Evolutionary conservation across 2,888 invertebrate species (phyloP), one percentile per base, ranked within the genome.

Genomic region (Limnephilus marmoratus): DNA sequence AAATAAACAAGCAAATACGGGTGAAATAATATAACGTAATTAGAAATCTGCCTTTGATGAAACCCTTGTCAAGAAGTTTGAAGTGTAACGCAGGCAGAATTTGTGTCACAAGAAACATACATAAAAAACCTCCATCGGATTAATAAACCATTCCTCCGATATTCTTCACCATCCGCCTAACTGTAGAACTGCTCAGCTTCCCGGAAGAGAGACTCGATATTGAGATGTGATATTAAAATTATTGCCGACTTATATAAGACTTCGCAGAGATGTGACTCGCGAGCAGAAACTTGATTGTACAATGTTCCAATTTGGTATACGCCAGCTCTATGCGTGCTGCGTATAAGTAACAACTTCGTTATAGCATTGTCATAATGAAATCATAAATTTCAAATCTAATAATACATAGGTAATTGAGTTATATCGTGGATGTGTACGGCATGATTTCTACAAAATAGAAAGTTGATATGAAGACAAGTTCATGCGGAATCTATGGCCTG

Each of bases 141-240:
- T 34, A 83, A 34, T 83, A 15, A 83, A 83, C 37, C 9, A 34
- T 83, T 83, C 83, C 3, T 83, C 83, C 37, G 68, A n/a, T 68
- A 68, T 24, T 68, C 53, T 68, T 68, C 68, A n/a, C 24, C 2
- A 68, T 68, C 68, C n/a, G 68, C n/a, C 24, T 68, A 68, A 68
- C 68, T 68, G 68, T 68, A 68, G 68, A 37, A 83, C 83, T 83
- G 83, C n/a, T 37, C 83, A 83, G 83, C 83, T 15, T 83, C 83
- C 83, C 83, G 83, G 83, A 83, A 83, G 83, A 37, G 83, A 83
- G 83, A 34, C 83, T 83, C 83, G 83, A 41, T 37, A 83, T 83
- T 41, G 18, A 83, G 83, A 83, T 34, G 37, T 83, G 83, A 83
- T 83, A 83, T 83, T 83, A 83, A 83, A 83, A 83, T 83, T 15